Evolutionary conservation across 2,888 invertebrate genomes (phyloP), one percentile per base, ranked within the genome.

Genomic region (Germaria angustata): DNA sequence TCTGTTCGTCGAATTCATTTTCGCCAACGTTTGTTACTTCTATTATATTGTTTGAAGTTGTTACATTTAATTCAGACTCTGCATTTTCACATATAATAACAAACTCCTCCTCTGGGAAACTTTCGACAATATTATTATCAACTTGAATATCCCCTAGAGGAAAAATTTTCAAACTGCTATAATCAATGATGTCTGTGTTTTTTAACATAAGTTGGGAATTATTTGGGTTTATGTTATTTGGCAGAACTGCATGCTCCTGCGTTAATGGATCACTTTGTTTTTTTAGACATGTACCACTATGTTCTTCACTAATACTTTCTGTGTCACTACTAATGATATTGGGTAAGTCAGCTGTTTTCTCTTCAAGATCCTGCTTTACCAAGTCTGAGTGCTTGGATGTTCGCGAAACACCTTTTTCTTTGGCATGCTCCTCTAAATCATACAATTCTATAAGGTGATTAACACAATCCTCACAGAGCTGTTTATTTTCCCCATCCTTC

Each of bases 381-480:
- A n/a, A n/a, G n/a, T n/a, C n/a, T n/a, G n/a, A n/a, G n/a, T n/a
- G n/a, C n/a, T n/a, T n/a, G n/a, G n/a, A n/a, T n/a, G n/a, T n/a
- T n/a, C n/a, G n/a, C n/a, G n/a, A n/a, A 39, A 2, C 1, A 2
- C 28, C 57, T 44, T 84, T 69, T 28, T 87, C 81, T 17, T 87
- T 84, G 53, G 84, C 63, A 55, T 85, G 73, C 55, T 90, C 88
- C 20, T 86, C 86, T 20, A 89, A 83, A 78, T 90, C 91, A 28
- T 86, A 89, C 2, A 88, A 84, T 2, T 88, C 87, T 8, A 89
- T 89, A 1, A 90, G 80, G n/a, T 84, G 85, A 65, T 87, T 88
- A 0, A 90, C 84, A 15, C 90, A 90, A 8, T 86, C 85, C 24
- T 85, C 84, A 41, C 90, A 90, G 0, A 90, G 68, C 2, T 87